These are phyloP conservation scores for Diogma glabrata DNA, from an alignment of 2,888 invertebrate genomes.

Conservation along the genomic window DNA sequence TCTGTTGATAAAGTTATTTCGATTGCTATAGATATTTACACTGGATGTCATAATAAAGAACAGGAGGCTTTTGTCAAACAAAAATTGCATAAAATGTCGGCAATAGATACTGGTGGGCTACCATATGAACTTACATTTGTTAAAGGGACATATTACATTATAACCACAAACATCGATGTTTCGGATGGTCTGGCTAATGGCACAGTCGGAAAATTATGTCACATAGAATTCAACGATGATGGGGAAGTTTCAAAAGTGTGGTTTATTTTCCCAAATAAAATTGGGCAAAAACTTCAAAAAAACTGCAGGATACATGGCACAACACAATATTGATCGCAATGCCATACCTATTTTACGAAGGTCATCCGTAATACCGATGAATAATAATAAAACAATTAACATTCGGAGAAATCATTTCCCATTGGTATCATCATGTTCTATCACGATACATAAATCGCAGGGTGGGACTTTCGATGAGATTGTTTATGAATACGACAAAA, in stretches of 20 bases:
- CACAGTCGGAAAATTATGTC: not conserved
- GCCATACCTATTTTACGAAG: constrained; percentile 10
- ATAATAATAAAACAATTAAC: not conserved
- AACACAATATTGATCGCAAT: not conserved
- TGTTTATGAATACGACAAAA: too few species aligned
- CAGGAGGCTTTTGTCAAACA: too few species aligned
- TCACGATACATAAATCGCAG: constrained; percentile 1
- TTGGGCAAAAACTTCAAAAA: too few species aligned
- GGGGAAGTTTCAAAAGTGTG: too few species aligned
- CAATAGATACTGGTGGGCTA: not conserved
- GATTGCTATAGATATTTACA: too few species aligned
- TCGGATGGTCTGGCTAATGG: constrained; percentile 1
- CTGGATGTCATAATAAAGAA: too few species aligned
- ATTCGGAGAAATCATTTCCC: not conserved
- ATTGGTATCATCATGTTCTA: not conserved
- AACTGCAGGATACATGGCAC: constrained; percentile 3
- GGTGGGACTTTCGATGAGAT: too few species aligned
- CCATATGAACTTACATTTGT: too few species aligned
- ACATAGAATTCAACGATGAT: not conserved
- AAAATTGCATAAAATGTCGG: too few species aligned
- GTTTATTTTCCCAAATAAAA: constrained; percentile 12
- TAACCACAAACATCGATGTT: constrained; percentile 1
- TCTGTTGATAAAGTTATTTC: too few species aligned
- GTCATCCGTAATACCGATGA: not conserved
- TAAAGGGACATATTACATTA: not conserved